Base-by-base conservation (phyloP, 1,140 invertebrate genomes). In the Lasaia peninsularis region DNA sequence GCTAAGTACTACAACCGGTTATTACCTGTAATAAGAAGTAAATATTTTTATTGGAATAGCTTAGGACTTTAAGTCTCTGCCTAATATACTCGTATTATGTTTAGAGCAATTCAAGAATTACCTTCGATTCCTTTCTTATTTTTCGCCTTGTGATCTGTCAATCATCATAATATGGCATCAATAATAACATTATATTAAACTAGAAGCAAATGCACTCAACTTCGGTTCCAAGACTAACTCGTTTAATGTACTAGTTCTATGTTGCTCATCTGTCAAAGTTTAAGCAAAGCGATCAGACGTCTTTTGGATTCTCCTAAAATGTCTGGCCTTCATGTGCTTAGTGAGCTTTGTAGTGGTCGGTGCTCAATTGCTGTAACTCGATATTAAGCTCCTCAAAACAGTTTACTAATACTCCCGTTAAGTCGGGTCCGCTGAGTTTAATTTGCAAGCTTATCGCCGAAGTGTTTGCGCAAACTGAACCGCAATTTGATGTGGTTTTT, bases 381-480 rank as follows among this genome's bases (percentile, higher is more conserved):
- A 44, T 44, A 44, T 20, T 40, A 40, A 40, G 14, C 14, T 8
- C 20, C 40, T 44, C 40, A 44, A 11, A n/a, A 44, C 40, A 44
- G 16, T 44, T 20, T 2, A 44, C 40, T 44, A 44, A 44, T 44
- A 44, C 40, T 20, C 40, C 16, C 8, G 40, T 10, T 44, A 44
- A 44, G 40, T 44, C 40, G 40, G 40, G 40, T 20, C 18, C 40
- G 40, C 40, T 48, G 18, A 20, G 40, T 48, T 21, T 48, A 48
- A 48, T 48, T 48, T 48, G 40, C 14, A 44, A 44, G 40, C 40
- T 44, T 44, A 44, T 44, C 40, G 40, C 18, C 40, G 1, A 44
- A 44, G 18, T 21, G 18, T 11, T 20, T n/a, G 35, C 35, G 20
- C 40, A 44, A 48, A 48, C 16, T 48, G 40, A 20, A 4, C 14